phyloP scores from a whole-genome alignment of 2,113 vertebrate genomes.

The Erythrocercus mccallii region DNA sequence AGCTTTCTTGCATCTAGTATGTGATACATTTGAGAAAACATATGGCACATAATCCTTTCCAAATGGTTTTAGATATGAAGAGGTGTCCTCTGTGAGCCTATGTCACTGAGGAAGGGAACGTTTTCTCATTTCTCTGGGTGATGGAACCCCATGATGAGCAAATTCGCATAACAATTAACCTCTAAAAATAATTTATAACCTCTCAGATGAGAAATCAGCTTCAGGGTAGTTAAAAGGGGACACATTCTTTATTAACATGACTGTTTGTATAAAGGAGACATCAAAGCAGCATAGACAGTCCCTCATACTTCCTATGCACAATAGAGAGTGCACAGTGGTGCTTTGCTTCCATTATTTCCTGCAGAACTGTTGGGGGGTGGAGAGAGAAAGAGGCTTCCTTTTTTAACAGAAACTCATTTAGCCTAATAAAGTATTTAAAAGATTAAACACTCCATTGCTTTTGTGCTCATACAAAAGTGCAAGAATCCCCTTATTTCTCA shows the following conservation, averaged over 20 bases:
- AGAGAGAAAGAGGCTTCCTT: background rate
- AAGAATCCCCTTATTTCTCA: background rate
- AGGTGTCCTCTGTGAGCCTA: slow-evolving; percentile 16
- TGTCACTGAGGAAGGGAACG: background rate
- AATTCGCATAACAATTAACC: slow-evolving; percentile 56
- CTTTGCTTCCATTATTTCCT: background rate
- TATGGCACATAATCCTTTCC: slow-evolving; percentile 18
- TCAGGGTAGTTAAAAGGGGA: slow-evolving; percentile 22
- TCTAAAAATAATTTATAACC: slow-evolving; percentile 55
- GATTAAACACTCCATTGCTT: background rate
- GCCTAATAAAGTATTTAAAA: background rate
- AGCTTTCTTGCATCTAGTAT: background rate
- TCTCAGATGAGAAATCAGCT: slow-evolving; percentile 50
- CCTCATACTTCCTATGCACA: background rate
- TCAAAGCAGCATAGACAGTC: background rate
- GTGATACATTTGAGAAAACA: slow-evolving; percentile 4
- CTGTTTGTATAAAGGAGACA: background rate
- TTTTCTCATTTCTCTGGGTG: slow-evolving; percentile 38
- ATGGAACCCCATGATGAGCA: slow-evolving; percentile 28
- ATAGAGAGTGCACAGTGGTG: background rate
- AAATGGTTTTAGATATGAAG: slow-evolving; percentile 41
- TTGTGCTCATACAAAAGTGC: background rate
- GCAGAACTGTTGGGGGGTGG: background rate
- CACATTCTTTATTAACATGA: slow-evolving; percentile 13
- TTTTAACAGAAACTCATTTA: background rate